Base-by-base conservation (phyloP, 1,140 invertebrate genomes). In the Maconellicoccus hirsutus region DNA sequence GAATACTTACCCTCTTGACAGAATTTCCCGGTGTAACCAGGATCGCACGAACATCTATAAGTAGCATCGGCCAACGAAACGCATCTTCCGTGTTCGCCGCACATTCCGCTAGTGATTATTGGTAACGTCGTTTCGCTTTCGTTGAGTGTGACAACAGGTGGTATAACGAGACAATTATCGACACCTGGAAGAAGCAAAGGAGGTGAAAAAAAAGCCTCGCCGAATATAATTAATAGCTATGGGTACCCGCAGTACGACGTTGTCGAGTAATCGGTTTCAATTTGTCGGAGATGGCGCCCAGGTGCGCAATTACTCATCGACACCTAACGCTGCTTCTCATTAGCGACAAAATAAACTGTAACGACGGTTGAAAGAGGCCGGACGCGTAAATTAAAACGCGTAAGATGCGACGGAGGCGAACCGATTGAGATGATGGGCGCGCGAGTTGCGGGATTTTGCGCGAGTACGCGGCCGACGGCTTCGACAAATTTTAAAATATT, bases 1-100 rank as follows among this genome's bases (percentile, higher is more conserved):
- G 4, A 22, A 61, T 25, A 83, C 84, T 82, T 78, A 86, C 84
- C 88, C 78, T 89, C 87, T 78, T 89, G 86, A 75, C 88, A 88
- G 75, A 85, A 89, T 76, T 85, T 84, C 71, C 90, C 90, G 16
- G 86, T 86, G 77, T 89, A 91, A 14, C 91, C 91, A 1, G 86
- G 83, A 73, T 88, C 83, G 77, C 91, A 94, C 70, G 85, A 82
- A 80, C 91, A 93, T 74, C 82, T 82, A 74, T 84, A 86, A 70
- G 83, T 84, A 76, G 81, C 86, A 52, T 83, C 83, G 39, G 83
- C 80, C 73, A 82, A 84, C 75, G 81, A 84, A 59, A 88, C 81
- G 76, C 91, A 93, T 75, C 86, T 86, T 42, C 91, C 89, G 78
- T 92, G 89, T 38, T 90, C 88, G 63, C 89, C 89, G 77, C 91